phyloP scores from a whole-genome alignment of 2,888 invertebrate species.

The Drosophila trichaetosa region DNA sequence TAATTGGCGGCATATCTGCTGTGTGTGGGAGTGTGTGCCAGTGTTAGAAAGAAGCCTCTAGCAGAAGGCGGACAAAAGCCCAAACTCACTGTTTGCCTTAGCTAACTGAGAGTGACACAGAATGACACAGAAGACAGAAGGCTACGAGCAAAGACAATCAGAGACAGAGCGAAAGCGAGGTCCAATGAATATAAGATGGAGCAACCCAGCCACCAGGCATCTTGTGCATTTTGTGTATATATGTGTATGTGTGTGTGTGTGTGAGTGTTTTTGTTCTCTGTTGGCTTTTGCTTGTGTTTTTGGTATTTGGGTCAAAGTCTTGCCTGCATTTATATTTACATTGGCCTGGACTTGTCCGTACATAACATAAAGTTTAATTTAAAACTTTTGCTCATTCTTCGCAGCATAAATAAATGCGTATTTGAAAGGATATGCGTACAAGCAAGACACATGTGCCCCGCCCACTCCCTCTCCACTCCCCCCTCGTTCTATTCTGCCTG shows the following conservation, averaged over 20 bases:
- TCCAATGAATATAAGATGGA: neutral
- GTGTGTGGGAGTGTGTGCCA: constrained; percentile 26
- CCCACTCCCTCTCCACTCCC: neutral
- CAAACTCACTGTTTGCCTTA: constrained; percentile 37
- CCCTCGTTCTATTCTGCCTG: too few species aligned
- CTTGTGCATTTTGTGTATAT: constrained; percentile 32
- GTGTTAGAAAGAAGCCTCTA: constrained; percentile 29
- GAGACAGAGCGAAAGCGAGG: neutral
- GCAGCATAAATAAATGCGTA: constrained; percentile 69
- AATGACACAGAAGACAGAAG: neutral
- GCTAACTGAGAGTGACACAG: constrained; percentile 54
- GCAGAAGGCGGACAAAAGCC: constrained; percentile 19
- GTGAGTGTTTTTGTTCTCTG: neutral
- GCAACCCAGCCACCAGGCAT: constrained; percentile 24
- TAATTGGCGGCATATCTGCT: constrained; percentile 57
- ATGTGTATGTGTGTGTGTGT: neutral
- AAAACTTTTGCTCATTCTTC: constrained; percentile 62
- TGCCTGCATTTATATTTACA: constrained; percentile 64
- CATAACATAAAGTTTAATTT: constrained; percentile 72
- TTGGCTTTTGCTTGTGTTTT: constrained; percentile 29
- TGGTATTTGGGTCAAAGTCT: constrained; percentile 71
- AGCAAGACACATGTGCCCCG: constrained; percentile 42
- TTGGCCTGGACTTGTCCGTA: constrained; percentile 45
- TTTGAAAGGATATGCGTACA: constrained; percentile 52
- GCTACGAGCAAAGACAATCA: constrained; percentile 25